phyloP scores from a whole-genome alignment of 2,797 vertebrate species.

The Moxostoma hubbsi region DNA sequence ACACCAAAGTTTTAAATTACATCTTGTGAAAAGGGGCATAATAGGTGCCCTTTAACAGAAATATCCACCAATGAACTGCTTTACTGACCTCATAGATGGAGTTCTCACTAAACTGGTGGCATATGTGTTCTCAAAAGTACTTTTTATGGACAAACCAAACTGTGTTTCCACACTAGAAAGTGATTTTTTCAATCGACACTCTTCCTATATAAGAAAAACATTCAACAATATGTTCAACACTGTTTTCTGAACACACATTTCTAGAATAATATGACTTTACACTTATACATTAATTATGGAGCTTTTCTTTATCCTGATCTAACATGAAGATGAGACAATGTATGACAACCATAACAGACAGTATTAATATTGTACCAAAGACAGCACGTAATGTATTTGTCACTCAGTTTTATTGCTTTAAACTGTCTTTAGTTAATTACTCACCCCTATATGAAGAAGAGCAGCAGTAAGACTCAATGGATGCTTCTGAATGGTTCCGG shows the following conservation, averaged over 20 bases:
- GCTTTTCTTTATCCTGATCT: not conserved
- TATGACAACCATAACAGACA: not conserved
- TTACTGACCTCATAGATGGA: conserved; percentile 34
- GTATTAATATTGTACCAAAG: not conserved
- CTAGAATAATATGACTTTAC: too few relatives aligned
- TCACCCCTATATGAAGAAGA: conserved; percentile 55
- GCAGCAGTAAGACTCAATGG: conserved; percentile 45
- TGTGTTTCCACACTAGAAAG: not conserved
- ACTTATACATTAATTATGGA: not conserved
- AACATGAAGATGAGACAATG: not conserved
- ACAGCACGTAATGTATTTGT: not conserved
- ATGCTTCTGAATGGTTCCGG: conserved; percentile 43
- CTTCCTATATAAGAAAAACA: conserved; percentile 37
- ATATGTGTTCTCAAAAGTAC: not conserved
- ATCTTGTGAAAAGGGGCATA: too few relatives aligned
- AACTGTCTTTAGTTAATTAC: not conserved
- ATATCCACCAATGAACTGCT: not conserved
- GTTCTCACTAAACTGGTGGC: conserved; percentile 16
- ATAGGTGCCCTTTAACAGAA: not conserved
- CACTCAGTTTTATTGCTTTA: not conserved
- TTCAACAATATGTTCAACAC: not conserved
- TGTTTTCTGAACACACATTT: too few relatives aligned
- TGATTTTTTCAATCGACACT: conserved; percentile 22
- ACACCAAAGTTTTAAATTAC: too few relatives aligned
- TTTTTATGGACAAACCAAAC: conserved; percentile 24